Evolutionary conservation across 37 sponge, comb jelly and placozoan genomes (phyloP).

Genomic region (Crambe crambe): DNA sequence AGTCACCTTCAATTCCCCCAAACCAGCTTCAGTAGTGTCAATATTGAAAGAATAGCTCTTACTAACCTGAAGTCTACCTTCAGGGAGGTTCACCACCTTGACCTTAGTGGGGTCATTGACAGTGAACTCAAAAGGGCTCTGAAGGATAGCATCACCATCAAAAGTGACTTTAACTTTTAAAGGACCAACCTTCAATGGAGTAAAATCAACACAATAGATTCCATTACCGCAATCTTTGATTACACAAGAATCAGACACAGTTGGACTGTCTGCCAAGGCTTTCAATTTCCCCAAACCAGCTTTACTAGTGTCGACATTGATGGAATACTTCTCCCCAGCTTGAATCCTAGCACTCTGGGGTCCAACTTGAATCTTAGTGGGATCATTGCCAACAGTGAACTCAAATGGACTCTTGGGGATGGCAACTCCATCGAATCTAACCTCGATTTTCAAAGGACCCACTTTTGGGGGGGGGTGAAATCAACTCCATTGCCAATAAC

Average conservation of each 20-base stretch:
- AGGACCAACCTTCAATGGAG: conserved; percentile 36
- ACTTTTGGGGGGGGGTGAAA: conserved; percentile 44
- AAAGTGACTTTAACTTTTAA: conserved; percentile 11
- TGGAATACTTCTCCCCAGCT: conserved; percentile 28
- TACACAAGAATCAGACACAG: no score
- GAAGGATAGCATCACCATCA: conserved; percentile 14
- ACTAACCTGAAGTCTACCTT: conserved; percentile 47
- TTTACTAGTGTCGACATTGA: no score
- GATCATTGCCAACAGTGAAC: neutral
- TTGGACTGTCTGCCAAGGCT: conserved; percentile 10
- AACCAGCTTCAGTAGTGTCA: conserved; percentile 55
- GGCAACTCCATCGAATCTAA: conserved; percentile 29
- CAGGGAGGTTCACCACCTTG: conserved; percentile 34
- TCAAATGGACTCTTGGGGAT: conserved; percentile 8
- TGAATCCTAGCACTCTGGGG: conserved; percentile 33
- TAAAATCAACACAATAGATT: conserved; percentile 39
- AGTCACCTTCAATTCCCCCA: conserved; percentile 50
- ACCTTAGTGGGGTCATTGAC: conserved; percentile 53
- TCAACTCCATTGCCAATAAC: no score
- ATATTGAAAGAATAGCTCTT: conserved; percentile 49
- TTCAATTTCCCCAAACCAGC: conserved; percentile 47
- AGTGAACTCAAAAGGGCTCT: conserved; percentile 43
- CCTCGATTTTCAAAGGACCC: conserved; percentile 16
- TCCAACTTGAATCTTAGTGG: neutral
- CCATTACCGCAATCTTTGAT: neutral